Evolutionary conservation across 2,888 invertebrate species (phyloP).

Genomic region (Dasypolia templi): DNA sequence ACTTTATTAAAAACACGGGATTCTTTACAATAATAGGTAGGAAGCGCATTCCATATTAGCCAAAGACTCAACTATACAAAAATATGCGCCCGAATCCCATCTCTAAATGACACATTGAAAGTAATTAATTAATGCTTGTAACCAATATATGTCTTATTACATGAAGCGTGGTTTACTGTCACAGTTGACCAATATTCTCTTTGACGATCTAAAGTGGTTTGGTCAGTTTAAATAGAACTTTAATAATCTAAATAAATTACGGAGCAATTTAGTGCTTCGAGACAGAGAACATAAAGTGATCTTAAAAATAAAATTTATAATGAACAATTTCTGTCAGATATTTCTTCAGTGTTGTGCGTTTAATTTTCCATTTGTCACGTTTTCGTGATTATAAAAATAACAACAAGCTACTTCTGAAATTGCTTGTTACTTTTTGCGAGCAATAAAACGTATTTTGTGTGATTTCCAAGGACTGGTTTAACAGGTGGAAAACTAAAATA

Average conservation of each 20-base stretch:
- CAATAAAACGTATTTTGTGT: constrained; percentile 37
- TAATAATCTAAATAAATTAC: constrained; percentile 25
- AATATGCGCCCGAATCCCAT: too few species aligned
- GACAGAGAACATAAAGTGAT: constrained; percentile 21
- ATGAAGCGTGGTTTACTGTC: constrained; percentile 23
- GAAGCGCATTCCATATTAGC: too few species aligned
- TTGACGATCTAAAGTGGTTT: constrained; percentile 16
- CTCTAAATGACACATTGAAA: too few species aligned
- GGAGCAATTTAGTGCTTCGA: constrained; percentile 10
- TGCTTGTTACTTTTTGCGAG: constrained; percentile 29
- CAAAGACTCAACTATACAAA: too few species aligned
- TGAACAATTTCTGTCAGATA: constrained; percentile 14
- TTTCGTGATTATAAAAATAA: constrained; percentile 20
- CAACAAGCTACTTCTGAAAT: constrained; percentile 20
- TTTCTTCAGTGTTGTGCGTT: constrained; percentile 25
- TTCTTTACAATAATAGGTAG: too few species aligned
- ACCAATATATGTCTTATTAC: constrained; percentile 31
- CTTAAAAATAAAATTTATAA: constrained; percentile 54
- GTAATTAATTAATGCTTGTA: constrained; percentile 44
- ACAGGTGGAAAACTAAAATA: constrained; percentile 24
- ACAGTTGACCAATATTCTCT: constrained; percentile 46
- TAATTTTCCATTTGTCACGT: constrained; percentile 55
- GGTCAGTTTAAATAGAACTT: constrained; percentile 6
- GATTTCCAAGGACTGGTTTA: constrained; percentile 33
- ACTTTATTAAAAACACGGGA: too few species aligned